Percentiles rank a stretch among this genome's conserved stretches.
phyloP scores from a whole-genome alignment of 2,797 vertebrate species.

The Rhincodon typus region DNA sequence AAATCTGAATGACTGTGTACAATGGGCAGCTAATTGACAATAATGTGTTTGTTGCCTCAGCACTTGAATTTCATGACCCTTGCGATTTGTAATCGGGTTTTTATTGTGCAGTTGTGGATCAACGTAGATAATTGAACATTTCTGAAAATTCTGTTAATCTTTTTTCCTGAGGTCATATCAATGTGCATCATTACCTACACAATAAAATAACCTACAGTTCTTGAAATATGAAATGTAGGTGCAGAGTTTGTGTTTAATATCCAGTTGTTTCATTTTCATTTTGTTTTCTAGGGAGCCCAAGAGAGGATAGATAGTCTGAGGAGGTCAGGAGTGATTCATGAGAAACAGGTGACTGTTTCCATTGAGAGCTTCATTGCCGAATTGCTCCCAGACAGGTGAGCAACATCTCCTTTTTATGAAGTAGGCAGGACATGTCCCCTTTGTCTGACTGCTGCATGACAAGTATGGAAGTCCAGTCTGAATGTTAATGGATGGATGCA shows the following conservation, averaged over 20 bases:
- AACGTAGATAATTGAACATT: not conserved
- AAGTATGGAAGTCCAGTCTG: no score
- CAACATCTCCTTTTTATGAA: not conserved
- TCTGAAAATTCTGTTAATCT: not conserved
- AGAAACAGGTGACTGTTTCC: conserved; percentile 87
- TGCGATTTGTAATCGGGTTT: not conserved
- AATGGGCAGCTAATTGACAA: not conserved
- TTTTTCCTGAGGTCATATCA: not conserved
- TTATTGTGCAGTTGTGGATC: not conserved
- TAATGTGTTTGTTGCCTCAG: not conserved
- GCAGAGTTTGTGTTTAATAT: not conserved
- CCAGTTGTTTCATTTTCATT: conserved; percentile 37
- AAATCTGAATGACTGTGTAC: not conserved
- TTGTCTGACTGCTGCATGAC: no score
- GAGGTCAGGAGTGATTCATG: conserved; percentile 76
- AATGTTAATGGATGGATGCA: no score
- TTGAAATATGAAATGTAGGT: not conserved
- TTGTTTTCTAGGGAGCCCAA: conserved; percentile 74
- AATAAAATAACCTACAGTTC: not conserved
- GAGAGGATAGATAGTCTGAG: conserved; percentile 86
- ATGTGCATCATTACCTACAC: not conserved
- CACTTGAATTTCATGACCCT: not conserved
- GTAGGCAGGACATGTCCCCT: not conserved
- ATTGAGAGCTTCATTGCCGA: conserved; percentile 92
- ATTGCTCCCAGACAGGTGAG: conserved; percentile 90